Evolutionary conservation across 35 echinoderm and acorn worm species (phyloP).

Genomic region (Ophiothrix spiculata): DNA sequence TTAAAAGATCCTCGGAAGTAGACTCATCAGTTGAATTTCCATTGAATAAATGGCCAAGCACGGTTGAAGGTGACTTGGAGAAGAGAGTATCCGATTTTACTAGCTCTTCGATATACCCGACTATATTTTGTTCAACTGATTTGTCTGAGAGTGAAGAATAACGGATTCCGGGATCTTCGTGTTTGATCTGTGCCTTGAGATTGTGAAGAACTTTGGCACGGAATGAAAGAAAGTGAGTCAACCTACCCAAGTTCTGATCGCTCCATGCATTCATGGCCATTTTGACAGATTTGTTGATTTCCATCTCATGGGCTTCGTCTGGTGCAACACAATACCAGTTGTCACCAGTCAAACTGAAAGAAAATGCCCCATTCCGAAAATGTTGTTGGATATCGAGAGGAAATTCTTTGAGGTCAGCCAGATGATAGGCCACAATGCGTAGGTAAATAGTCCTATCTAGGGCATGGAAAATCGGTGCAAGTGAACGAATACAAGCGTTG

Average conservation of each 20-base stretch:
- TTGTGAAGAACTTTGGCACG: neutral
- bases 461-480: slow-evolving; percentile 53
- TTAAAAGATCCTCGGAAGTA: neutral
- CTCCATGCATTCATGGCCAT: slow-evolving; percentile 37
- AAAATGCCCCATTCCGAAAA: slow-evolving; percentile 37
- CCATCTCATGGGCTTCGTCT: slow-evolving; percentile 70
- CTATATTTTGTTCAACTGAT: neutral
- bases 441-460: slow-evolving; percentile 51
- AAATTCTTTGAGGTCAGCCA: slow-evolving; percentile 36
- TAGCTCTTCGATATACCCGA: slow-evolving; percentile 2
- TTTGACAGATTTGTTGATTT: slow-evolving; percentile 58
- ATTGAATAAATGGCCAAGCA: slow-evolving; percentile 14
- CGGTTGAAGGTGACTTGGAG: neutral
- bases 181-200: slow-evolving; percentile 22
- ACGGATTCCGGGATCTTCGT: neutral
- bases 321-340: slow-evolving; percentile 34
- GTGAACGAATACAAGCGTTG: slow-evolving; percentile 18
- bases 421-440: slow-evolving; percentile 30
- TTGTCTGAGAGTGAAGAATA: neutral
- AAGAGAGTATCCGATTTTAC: neutral
- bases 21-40: neutral
- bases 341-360: slow-evolving; percentile 34
- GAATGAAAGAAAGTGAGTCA: slow-evolving; percentile 49
- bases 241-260: slow-evolving; percentile 21
- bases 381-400: slow-evolving; percentile 9